Percentiles rank a stretch among this genome's conserved stretches.
Conservation (phyloP, 2,888 invertebrate species). For the Eucera pruinosa region DNA sequence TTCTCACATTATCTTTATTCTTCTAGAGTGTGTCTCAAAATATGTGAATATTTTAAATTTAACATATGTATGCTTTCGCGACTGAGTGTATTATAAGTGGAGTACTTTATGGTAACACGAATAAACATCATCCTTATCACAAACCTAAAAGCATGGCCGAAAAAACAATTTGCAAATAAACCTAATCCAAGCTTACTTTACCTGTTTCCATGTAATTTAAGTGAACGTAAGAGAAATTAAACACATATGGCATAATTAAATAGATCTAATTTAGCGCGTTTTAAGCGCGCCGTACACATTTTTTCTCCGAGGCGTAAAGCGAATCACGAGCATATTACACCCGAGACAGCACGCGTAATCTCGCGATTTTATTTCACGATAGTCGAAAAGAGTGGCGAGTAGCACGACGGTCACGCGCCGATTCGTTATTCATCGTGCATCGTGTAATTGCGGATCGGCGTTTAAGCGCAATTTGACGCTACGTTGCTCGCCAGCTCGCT, state of each 20-base stretch:
- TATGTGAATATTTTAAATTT: no score
- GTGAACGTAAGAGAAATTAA: background rate
- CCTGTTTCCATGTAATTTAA: no score
- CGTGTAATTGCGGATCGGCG: constrained; percentile 46
- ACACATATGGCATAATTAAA: background rate
- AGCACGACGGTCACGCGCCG: constrained; percentile 48
- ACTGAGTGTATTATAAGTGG: no score
- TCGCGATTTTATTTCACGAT: constrained; percentile 28
- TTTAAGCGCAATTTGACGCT: constrained; percentile 51
- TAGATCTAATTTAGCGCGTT: background rate
- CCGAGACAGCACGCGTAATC: constrained; percentile 1
- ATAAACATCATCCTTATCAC: background rate
- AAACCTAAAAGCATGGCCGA: background rate
- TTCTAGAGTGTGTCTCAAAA: no score
- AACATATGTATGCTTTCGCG: no score
- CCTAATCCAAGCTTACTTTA: no score
- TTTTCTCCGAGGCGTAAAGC: background rate
- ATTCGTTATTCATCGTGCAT: constrained; percentile 50
- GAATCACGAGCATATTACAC: background rate
- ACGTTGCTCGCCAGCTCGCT: constrained; percentile 2
- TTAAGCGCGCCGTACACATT: background rate
- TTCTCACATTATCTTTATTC: no score
- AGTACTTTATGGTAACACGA: no score
- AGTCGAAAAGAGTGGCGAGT: background rate
- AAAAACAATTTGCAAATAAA: background rate